Percentiles rank a stretch among this genome's conserved stretches.
Conservation (phyloP, 1,140 invertebrate species). For the Aphelenchoides besseyi region DNA sequence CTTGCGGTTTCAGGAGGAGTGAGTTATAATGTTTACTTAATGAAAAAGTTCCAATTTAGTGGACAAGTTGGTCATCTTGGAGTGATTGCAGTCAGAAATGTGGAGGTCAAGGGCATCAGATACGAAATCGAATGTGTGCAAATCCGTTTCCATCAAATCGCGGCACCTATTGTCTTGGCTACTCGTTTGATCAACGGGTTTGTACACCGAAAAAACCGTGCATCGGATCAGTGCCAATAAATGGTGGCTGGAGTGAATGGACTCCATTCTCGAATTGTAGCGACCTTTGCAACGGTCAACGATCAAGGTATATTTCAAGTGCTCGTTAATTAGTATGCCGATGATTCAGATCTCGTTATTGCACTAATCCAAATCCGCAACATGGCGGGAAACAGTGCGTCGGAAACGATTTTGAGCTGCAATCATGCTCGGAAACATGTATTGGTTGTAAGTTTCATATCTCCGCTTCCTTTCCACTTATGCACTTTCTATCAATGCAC, state of each 20-base stretch:
- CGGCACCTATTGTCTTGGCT: constrained; percentile 69
- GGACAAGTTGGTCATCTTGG: constrained; percentile 72
- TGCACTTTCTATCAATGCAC: background rate
- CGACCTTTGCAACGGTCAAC: constrained; percentile 63
- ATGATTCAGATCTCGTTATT: constrained; percentile 67
- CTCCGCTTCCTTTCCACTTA: constrained; percentile 8
- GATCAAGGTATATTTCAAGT: no score
- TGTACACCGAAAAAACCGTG: constrained; percentile 73
- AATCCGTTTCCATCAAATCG: constrained; percentile 62
- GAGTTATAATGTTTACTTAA: background rate
- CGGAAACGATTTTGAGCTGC: constrained; percentile 62
- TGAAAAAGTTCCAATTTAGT: constrained; percentile 26
- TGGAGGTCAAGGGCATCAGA: constrained; percentile 73
- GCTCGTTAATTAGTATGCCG: no score
- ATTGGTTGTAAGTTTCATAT: constrained; percentile 51
- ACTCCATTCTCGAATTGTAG: constrained; percentile 66
- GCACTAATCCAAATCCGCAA: constrained; percentile 77
- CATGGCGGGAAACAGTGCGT: constrained; percentile 71
- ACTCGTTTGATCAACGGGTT: constrained; percentile 69
- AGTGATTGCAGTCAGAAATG: constrained; percentile 74
- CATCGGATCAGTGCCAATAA: constrained; percentile 43
- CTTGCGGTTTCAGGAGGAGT: constrained; percentile 25
- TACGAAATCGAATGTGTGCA: constrained; percentile 68
- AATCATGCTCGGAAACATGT: constrained; percentile 64
- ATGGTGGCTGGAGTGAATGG: constrained; percentile 65